A percentile compares a stretch with the other conserved stretches of the same genome.
phyloP scores from a whole-genome alignment of 2,888 invertebrate species.

The Orgyia antiqua region DNA sequence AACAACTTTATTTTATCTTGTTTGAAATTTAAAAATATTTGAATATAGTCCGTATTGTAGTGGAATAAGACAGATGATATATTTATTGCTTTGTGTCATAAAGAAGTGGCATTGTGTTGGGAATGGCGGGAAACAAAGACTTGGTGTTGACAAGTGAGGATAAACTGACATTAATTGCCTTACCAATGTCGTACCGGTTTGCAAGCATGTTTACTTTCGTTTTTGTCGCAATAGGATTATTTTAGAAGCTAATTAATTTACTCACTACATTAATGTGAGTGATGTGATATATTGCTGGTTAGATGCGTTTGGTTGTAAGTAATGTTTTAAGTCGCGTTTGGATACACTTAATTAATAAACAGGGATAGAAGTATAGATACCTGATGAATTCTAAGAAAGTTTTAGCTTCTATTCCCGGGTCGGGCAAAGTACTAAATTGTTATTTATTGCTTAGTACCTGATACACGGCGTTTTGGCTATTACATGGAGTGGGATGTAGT shows the following conservation, averaged over 20 bases:
- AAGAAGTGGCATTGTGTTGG: conserved; percentile 26
- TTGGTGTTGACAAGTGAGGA: conserved; percentile 62
- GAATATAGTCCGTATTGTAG: conserved; percentile 32
- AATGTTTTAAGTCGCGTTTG: conserved; percentile 9
- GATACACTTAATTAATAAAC: conserved; percentile 13
- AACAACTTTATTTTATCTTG: conserved; percentile 17
- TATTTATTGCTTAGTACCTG: no score
- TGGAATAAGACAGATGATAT: conserved; percentile 23
- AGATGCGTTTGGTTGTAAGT: conserved; percentile 9
- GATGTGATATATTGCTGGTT: conserved; percentile 45
- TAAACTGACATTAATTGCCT: conserved; percentile 72
- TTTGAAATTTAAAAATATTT: conserved; percentile 17
- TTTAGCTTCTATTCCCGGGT: no score
- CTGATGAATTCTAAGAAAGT: no score
- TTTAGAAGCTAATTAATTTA: conserved; percentile 57
- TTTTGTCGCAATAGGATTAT: conserved; percentile 38
- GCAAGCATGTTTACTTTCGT: conserved; percentile 35
- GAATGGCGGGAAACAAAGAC: conserved; percentile 57
- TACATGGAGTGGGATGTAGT: no score
- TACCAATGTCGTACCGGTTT: conserved; percentile 44
- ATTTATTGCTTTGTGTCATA: conserved; percentile 20
- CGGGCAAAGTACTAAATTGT: no score
- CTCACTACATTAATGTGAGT: conserved; percentile 43
- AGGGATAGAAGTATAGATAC: no score
- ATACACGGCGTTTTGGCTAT: no score